phyloP scores from a whole-genome alignment of 2,888 invertebrate genomes.

The Masnerella sp. region DNA sequence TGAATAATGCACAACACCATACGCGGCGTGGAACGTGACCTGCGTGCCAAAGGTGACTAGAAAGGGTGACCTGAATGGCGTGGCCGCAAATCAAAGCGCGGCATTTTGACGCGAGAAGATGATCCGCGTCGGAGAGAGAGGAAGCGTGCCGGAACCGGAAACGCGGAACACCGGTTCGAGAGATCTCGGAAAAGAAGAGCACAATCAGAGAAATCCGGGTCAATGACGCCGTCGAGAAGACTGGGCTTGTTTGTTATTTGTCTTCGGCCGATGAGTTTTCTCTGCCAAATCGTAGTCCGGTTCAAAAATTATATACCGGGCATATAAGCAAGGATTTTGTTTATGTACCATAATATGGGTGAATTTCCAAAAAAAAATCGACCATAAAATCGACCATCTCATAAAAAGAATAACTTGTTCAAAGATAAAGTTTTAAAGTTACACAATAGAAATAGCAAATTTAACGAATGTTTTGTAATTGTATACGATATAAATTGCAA shows the following conservation, averaged over 20 bases:
- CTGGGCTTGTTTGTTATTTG: constrained; percentile 19
- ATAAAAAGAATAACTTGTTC: too few relatives aligned
- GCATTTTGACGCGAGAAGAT: constrained; percentile 19
- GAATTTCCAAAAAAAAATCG: too few relatives aligned
- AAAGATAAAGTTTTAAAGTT: too few relatives aligned
- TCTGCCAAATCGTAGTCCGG: background rate
- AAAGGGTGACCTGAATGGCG: constrained; percentile 17
- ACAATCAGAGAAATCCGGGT: constrained; percentile 42
- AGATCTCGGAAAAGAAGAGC: constrained; percentile 26
- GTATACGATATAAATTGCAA: too few relatives aligned
- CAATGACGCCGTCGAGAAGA: constrained; percentile 17
- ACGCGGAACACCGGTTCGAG: constrained; percentile 27
- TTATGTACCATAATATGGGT: too few relatives aligned
- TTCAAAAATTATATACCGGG: too few relatives aligned
- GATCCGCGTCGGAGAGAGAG: constrained; percentile 4
- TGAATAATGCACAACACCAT: constrained; percentile 32
- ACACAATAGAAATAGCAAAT: too few relatives aligned
- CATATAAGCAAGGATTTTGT: too few relatives aligned
- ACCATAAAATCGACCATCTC: too few relatives aligned
- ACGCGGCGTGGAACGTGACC: constrained; percentile 17
- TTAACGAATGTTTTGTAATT: too few relatives aligned
- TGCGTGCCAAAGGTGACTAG: constrained; percentile 15
- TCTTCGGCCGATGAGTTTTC: constrained; percentile 18
- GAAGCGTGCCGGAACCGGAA: constrained; percentile 32
- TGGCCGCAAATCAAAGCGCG: constrained; percentile 29